Percentiles rank a stretch among this genome's conserved stretches.
Evolutionary conservation across 2,797 vertebrate genomes (phyloP).

Genomic region (Podarcis siculus): DNA sequence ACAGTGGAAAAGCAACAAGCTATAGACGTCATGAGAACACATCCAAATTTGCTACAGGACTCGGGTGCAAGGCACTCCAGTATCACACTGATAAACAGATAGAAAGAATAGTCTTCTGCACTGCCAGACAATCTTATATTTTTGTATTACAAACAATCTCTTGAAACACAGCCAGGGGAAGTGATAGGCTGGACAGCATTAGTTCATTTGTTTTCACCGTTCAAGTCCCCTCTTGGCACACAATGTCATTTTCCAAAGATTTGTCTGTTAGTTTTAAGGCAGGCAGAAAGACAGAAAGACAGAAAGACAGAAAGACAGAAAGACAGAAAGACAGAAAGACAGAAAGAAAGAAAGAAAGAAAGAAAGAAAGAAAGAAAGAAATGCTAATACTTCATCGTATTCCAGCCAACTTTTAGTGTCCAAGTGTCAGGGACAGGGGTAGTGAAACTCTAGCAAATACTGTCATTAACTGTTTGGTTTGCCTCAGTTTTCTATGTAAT

Average conservation of each 20-base stretch:
- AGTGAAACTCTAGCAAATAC: not conserved
- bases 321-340: not conserved
- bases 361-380: not conserved
- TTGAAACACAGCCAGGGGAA: conserved; percentile 1
- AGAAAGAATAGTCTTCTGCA: not conserved
- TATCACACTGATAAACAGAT: not conserved
- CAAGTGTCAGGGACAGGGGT: no score
- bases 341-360: not conserved
- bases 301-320: not conserved
- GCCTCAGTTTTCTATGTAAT: not conserved
- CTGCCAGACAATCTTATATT: not conserved
- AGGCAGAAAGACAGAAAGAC: not conserved
- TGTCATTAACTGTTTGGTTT: not conserved
- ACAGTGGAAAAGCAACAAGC: not conserved
- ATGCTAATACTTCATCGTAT: not conserved
- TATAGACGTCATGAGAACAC: not conserved
- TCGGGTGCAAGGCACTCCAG: not conserved
- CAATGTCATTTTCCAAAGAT: conserved; percentile 1
- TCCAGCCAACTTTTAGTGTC: not conserved
- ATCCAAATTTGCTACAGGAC: not conserved
- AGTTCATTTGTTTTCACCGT: conserved; percentile 11
- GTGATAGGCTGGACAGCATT: conserved; percentile 16
- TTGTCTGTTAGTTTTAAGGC: not conserved
- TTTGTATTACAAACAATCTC: not conserved
- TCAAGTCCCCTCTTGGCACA: not conserved